A percentile compares a stretch with the other conserved stretches of the same genome.
phyloP scores from a whole-genome alignment of 2,113 vertebrate genomes.

The Peromyscus maniculatus region DNA sequence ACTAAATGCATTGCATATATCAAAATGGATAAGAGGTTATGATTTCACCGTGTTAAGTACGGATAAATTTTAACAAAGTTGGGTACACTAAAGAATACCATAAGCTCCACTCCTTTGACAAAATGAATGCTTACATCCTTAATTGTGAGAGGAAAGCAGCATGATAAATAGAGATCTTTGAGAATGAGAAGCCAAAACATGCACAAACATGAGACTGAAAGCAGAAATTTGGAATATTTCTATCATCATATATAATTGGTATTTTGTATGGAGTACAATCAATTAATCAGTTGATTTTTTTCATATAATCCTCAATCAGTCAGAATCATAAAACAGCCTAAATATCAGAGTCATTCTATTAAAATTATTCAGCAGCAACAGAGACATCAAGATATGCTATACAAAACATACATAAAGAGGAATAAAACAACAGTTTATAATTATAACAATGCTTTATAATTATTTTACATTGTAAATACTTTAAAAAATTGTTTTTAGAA shows the following conservation, averaged over 20 bases:
- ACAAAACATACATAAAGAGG: neutral
- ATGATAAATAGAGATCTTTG: neutral
- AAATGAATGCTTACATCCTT: neutral
- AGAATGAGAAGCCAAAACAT: neutral
- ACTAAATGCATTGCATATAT: slow-evolving; percentile 11
- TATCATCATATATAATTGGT: neutral
- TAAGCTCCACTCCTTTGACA: neutral
- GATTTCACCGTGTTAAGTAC: neutral
- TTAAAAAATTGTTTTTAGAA: neutral
- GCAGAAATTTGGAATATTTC: neutral
- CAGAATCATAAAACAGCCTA: neutral
- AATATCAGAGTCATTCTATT: neutral
- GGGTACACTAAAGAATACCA: neutral
- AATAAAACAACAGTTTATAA: too few species aligned
- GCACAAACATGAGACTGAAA: neutral
- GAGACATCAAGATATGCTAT: neutral
- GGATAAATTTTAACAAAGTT: slow-evolving; percentile 12
- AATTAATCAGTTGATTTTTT: neutral
- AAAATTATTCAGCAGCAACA: neutral
- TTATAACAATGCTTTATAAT: too few species aligned
- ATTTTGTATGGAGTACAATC: neutral
- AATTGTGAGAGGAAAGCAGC: neutral
- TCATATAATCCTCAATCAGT: neutral
- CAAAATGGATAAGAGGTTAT: slow-evolving; percentile 38
- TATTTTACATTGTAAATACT: neutral